Conservation (phyloP, 2,113 vertebrate genomes). For the Prinia subflava region DNA sequence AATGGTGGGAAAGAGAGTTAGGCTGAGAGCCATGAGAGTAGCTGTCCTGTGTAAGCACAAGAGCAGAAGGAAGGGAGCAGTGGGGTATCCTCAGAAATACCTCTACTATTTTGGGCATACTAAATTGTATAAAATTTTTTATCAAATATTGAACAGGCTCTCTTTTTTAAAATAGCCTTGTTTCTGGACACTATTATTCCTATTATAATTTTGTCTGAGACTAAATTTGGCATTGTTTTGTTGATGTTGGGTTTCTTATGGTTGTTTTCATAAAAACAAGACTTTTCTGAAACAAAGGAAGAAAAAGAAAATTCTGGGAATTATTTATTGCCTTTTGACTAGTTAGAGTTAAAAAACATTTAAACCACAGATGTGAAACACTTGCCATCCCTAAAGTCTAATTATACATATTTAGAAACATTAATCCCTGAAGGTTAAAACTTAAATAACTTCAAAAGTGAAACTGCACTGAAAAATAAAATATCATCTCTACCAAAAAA, state of each 20-base stretch:
- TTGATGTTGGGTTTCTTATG: rapidly evolving
- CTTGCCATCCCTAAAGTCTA: background rate
- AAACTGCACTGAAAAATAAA: background rate
- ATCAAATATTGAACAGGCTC: background rate
- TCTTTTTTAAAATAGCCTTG: background rate
- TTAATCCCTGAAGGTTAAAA: background rate
- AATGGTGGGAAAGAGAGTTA: background rate
- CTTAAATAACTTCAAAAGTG: background rate
- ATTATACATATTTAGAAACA: background rate
- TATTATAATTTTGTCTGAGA: background rate
- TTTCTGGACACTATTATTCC: background rate
- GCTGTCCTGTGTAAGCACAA: too few relatives aligned
- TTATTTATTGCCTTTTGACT: background rate
- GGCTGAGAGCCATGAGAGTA: background rate
- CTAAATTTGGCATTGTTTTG: background rate
- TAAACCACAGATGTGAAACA: background rate
- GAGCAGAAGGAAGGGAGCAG: background rate
- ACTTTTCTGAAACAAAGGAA: background rate
- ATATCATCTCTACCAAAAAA: background rate
- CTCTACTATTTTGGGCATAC: background rate
- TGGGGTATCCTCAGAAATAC: background rate
- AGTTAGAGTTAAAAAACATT: background rate
- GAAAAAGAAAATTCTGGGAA: background rate
- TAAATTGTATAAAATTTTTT: background rate
- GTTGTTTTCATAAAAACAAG: background rate